Evolutionary conservation across 2,797 vertebrate species (phyloP), one percentile per base, ranked within the genome.

Genomic region (Hirundo rustica): DNA sequence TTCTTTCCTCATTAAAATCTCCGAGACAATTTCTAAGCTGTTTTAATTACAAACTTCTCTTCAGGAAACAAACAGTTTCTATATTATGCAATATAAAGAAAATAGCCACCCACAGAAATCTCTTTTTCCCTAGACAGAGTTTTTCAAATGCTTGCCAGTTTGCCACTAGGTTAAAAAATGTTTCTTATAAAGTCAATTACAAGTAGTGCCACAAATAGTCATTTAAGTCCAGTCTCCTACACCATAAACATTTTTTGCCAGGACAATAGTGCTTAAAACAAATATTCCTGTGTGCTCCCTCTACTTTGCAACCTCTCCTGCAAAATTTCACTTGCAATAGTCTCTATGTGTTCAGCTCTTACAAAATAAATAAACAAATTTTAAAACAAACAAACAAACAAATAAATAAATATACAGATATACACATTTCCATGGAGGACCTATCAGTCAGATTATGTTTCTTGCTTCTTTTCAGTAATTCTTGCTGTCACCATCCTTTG

Each of bases 41-140:
- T 97, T 97, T 97, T 96, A 95, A 97, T 96, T 96, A 92, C 88
- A 95, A 88, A 85, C 66, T 73, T 95, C 50, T 88, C 85, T 66
- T 95, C 80, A 72, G 62, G 66, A n/a, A 70, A 95, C 36, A 97
- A 96, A 91, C 23, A 23, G 36, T 83, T 96, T 85, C 51, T 88
- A 83, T 40, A 22, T 74, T 95, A 78, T 10, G 4, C 93, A 96
- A 94, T 42, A 73, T 53, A 97, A 97, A 96, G 87, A 96, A 75
- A 91, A 84, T n/a, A 90, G 51, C 44, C 50, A 88, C 57, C 50
- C 74, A 75, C 8, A 77, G 74, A 97, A 96, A 70, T 75, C 70
- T 80, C 54, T 67, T 61, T 71, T 81, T 40, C 85, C 16, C 74
- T 53, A 85, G 80, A 79, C 57, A 87, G 76, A 58, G 40, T 25